These are phyloP conservation scores for Thamnophis sirtalis DNA, from an alignment of 2,113 vertebrate species.

Conservation along the genomic window DNA sequence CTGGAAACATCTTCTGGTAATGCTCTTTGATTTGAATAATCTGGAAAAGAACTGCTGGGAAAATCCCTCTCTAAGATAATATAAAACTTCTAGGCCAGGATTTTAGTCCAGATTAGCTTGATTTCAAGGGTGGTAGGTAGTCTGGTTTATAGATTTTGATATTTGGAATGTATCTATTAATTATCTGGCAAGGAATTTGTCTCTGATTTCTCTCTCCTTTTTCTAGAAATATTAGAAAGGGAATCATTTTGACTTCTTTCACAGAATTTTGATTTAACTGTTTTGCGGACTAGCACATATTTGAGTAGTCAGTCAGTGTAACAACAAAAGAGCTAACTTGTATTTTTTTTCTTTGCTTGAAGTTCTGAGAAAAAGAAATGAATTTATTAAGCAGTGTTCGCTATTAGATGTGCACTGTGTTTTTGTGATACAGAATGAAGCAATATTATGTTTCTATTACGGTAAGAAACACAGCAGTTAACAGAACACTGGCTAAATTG, in stretches of 20 bases:
- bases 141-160: background rate
- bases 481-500: background rate
- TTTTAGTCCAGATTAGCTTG: background rate
- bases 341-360: background rate
- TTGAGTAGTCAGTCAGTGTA: background rate
- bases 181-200: background rate
- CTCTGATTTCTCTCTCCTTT: background rate
- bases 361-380: background rate
- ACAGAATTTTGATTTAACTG: background rate
- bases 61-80: background rate
- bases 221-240: background rate
- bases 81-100: background rate
- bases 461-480: background rate
- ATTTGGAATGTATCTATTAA: background rate
- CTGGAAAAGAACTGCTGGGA: background rate
- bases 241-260: background rate
- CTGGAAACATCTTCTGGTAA: background rate
- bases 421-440: background rate
- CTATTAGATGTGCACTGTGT: background rate
- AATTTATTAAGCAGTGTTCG: background rate
- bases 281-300: background rate
- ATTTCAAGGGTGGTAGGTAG: background rate
- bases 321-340: background rate
- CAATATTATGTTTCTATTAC: background rate
- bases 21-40: conserved; percentile 6